Conservation (phyloP, 2,797 vertebrate species). For the Girardinus metallicus region DNA sequence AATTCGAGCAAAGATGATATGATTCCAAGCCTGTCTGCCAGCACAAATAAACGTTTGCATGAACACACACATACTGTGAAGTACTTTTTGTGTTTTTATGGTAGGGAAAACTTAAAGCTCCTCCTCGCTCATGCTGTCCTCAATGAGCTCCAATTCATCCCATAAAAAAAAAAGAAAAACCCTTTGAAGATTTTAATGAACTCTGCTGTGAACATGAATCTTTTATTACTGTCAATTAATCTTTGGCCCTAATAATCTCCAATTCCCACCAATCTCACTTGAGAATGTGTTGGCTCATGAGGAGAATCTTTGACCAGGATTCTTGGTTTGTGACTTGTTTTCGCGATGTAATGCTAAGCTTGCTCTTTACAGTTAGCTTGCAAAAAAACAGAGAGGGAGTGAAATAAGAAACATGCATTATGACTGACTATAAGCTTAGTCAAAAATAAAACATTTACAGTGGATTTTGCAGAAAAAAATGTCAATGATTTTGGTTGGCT, state of each 20-base stretch:
- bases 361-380: constrained; percentile 37
- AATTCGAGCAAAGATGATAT: constrained; percentile 21
- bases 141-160: constrained; percentile 37
- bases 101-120: constrained; percentile 36
- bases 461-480: neutral
- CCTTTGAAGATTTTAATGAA: constrained; percentile 78
- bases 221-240: constrained; percentile 79
- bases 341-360: constrained; percentile 36
- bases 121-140: constrained; percentile 25
- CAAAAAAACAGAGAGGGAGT: constrained; percentile 4
- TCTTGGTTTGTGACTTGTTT: constrained; percentile 45
- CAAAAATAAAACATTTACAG: neutral
- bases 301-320: constrained; percentile 54
- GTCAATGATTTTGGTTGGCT: neutral
- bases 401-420: neutral
- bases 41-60: constrained; percentile 10
- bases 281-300: constrained; percentile 47
- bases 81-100: constrained; percentile 29
- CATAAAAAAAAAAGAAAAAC: constrained; percentile 31
- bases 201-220: constrained; percentile 73
- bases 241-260: constrained; percentile 70
- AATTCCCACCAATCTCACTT: constrained; percentile 43
- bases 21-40: constrained; percentile 23
- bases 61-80: constrained; percentile 3
- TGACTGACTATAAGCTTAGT: neutral